Evolutionary conservation across 2,888 invertebrate species (phyloP), one percentile per base, ranked within the genome.

Genomic region (Theretra japonica): DNA sequence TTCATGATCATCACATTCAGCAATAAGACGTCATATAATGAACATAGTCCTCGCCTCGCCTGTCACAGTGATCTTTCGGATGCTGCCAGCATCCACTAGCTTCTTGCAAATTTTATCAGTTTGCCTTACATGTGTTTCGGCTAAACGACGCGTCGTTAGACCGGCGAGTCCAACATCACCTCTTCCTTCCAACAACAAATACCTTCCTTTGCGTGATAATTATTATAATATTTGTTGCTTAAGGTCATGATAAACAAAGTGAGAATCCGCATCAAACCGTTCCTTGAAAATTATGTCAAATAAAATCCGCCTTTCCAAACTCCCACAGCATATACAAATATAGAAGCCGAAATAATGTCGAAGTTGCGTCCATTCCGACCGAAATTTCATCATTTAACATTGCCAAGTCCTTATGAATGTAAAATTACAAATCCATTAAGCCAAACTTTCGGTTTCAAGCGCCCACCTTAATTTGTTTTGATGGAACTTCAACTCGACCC

Each of bases 381-480:
- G 48, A 59, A 68, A 71, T 58, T 72, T 69, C 59, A 60, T 59
- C 60, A 65, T 68, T 48, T 30, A 48, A 68, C 59, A 59, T 58
- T 30, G 28, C 59, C 28, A 60, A 71, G 53, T 68, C 68, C 48
- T 80, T 88, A 89, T 90, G 91, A 92, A 91, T 91, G 90, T 89
- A 86, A 90, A 92, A 92, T 93, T 91, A 84, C 86, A 88, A 92
- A 93, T 91, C 93, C 93, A 92, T 93, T 92, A 92, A 82, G 80
- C 82, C 83, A 92, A 93, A 88, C 92, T 65, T 65, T 65, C 23
- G 65, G 65, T 65, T 65, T 93, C 90, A 90, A 89, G 89, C 86
- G 88, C 86, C 89, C 86, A 90, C 90, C 90, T 91, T 92, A 89
- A 93, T 92, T 92, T 90, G 88, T 91, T 90, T 48, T 92, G 92